Base-by-base conservation (phyloP, 1,140 invertebrate genomes). In the Pachyrhynchus sulphureomaculatus region DNA sequence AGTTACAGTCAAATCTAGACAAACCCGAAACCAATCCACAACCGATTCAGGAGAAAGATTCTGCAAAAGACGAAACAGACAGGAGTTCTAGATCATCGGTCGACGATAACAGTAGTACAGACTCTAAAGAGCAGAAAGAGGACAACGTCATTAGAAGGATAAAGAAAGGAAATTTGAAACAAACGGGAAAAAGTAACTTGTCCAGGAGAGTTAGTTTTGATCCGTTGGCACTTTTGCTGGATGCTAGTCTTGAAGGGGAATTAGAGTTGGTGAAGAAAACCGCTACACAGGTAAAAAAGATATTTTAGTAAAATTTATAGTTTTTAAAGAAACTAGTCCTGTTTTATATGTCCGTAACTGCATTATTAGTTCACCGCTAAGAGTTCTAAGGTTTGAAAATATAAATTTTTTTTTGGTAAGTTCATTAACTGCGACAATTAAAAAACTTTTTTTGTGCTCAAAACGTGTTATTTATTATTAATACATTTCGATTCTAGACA, bases 241-340 rank as follows among this genome's bases (percentile, higher is more conserved):
- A 99, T 78, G 97, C 96, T 20, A 96, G 96, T 68, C 82, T 99
- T 41, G 97, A 99, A 79, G 97, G 97, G 21, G 96, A 99, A 79
- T 81, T 99, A 64, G 96, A 99, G 73, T 82, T 99, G 42, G 96
- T 99, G 1, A 92, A 91, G 77, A 94, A 93, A 77, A 97, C 95
- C 34, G 93, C 95, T 20, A 86, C 87, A 72, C 92, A 98, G 83
- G 96, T 98, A 74, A 56, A 9, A 10, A 24, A 4, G 2, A 33
- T 32, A n/a, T 49, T 13, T n/a, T n/a, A n/a, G n/a, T n/a, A n/a
- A n/a, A n/a, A n/a, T n/a, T n/a, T n/a, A n/a, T n/a, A n/a, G n/a
- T n/a, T n/a, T n/a, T n/a, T n/a, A n/a, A n/a, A n/a, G n/a, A n/a
- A n/a, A n/a, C n/a, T n/a, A n/a, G n/a, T n/a, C n/a, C n/a, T n/a